Percentiles rank a stretch among this genome's conserved stretches.
Conservation (phyloP, 1,140 invertebrate genomes). For the Brachionus koreanus region DNA sequence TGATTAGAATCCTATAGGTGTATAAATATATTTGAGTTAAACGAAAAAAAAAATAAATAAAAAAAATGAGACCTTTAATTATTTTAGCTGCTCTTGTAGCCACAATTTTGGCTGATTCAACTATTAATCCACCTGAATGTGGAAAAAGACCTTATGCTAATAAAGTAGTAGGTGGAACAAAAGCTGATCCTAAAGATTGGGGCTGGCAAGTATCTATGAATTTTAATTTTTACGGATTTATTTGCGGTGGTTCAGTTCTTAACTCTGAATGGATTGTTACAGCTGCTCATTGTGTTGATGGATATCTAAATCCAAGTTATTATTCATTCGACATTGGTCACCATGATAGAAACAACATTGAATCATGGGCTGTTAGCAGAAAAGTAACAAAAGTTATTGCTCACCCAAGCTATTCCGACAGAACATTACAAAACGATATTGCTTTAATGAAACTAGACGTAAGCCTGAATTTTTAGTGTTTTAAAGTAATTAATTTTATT, state of each 20-base stretch:
- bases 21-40: neutral
- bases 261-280: conserved; percentile 65
- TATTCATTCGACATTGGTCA: conserved; percentile 35
- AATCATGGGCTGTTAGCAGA: conserved; percentile 25
- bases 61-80: conserved; percentile 17
- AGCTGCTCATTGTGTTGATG: conserved; percentile 65
- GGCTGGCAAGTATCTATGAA: conserved; percentile 43
- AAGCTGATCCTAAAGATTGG: conserved; percentile 29
- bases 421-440: conserved; percentile 26
- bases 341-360: neutral
- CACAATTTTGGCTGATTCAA: neutral
- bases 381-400: neutral
- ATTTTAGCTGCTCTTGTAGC: neutral
- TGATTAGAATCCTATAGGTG: neutral
- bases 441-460: conserved; percentile 41
- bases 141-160: conserved; percentile 1
- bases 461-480: neutral
- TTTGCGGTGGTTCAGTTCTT: conserved; percentile 62
- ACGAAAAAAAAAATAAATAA: neutral
- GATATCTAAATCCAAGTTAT: neutral
- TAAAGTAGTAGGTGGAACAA: neutral
- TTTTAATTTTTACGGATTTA: neutral
- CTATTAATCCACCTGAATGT: conserved; percentile 28
- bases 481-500: neutral
- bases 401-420: neutral